phyloP scores from a whole-genome alignment of 2,113 vertebrate species.

The Eidolon helvum region DNA sequence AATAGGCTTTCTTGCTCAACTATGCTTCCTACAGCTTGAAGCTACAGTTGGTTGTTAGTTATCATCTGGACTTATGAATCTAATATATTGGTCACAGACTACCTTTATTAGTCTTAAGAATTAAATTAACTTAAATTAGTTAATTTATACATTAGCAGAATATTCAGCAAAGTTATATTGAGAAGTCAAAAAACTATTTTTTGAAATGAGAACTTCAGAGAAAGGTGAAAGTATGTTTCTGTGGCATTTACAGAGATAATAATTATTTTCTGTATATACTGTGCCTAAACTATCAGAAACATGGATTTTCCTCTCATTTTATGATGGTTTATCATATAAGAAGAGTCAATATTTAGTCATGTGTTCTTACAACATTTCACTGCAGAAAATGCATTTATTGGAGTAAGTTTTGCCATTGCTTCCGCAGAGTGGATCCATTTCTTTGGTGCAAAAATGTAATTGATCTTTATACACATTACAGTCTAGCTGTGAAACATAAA shows the following conservation, averaged over 20 bases:
- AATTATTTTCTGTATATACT: neutral
- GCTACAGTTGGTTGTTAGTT: neutral
- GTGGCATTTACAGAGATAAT: neutral
- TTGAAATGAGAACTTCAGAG: neutral
- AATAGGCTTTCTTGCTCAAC: neutral
- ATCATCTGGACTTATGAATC: neutral
- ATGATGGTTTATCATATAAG: neutral
- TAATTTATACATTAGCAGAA: neutral
- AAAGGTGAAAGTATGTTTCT: neutral
- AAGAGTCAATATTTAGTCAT: neutral
- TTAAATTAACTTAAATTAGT: neutral
- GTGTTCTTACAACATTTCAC: neutral
- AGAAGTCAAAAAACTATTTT: neutral
- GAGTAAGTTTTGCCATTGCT: neutral
- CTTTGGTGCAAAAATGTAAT: neutral
- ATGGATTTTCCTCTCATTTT: neutral
- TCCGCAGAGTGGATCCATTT: neutral
- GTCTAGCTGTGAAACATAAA: neutral
- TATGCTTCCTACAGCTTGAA: neutral
- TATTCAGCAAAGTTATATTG: neutral
- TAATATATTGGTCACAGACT: neutral
- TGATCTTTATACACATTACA: accelerated
- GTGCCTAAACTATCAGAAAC: neutral
- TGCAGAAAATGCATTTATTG: conserved; percentile 53
- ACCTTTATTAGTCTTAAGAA: neutral